A percentile compares a stretch with the other conserved stretches of the same genome.
Conservation (phyloP, 1,140 invertebrate species). For the Periplaneta americana region DNA sequence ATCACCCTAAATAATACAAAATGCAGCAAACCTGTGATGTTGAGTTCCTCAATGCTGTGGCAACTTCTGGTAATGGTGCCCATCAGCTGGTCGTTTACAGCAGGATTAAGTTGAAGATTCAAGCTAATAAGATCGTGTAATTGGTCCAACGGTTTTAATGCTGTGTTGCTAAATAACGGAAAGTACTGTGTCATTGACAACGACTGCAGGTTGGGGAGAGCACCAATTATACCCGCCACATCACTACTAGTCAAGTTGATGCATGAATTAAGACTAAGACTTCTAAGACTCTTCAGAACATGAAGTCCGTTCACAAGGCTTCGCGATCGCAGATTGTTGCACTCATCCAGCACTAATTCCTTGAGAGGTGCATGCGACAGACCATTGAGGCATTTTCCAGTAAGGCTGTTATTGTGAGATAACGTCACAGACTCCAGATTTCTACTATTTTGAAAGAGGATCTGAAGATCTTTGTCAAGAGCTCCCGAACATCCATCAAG, state of each 20-base stretch:
- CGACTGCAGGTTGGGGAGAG: constrained; percentile 1
- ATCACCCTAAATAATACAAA: background rate
- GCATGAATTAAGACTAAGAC: constrained; percentile 4
- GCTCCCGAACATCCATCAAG: constrained; percentile 9
- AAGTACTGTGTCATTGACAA: constrained; percentile 7
- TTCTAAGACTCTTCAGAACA: background rate
- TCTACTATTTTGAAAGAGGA: background rate
- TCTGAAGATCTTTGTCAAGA: background rate
- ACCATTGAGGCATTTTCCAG: background rate
- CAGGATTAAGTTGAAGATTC: constrained; percentile 11
- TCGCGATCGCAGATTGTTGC: constrained; percentile 4
- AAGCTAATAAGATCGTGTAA: constrained; percentile 2
- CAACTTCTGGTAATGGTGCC: background rate
- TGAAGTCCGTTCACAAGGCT: background rate
- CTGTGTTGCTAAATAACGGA: background rate
- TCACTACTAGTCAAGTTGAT: constrained; percentile 10
- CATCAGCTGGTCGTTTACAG: constrained; percentile 1
- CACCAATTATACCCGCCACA: background rate
- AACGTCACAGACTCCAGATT: constrained; percentile 5
- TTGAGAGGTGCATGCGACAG: background rate
- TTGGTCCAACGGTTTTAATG: background rate
- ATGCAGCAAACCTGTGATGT: constrained; percentile 6
- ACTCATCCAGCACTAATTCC: background rate
- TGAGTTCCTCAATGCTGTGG: constrained; percentile 2
- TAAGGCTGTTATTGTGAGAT: constrained; percentile 3